A percentile compares a stretch with the other conserved stretches of the same genome.
These are phyloP conservation scores for Ictalurus punctatus DNA, from an alignment of 2,113 vertebrate species.

Conservation along the genomic window DNA sequence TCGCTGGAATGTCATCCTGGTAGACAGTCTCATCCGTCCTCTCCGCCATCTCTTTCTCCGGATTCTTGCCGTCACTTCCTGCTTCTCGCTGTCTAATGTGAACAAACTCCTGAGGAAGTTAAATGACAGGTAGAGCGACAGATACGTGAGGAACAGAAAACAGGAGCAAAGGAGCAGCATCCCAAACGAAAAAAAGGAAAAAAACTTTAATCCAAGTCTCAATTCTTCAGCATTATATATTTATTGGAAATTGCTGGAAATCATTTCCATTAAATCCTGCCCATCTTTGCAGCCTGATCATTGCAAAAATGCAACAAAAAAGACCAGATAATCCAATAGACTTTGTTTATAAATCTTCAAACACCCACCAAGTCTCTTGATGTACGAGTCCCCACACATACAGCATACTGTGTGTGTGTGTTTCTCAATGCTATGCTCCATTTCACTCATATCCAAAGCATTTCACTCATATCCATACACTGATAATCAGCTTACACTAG, in stretches of 20 bases:
- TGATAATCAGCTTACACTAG: constrained; percentile 35
- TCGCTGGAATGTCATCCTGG: constrained; percentile 48
- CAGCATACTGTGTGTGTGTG: background rate
- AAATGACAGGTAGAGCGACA: constrained; percentile 61
- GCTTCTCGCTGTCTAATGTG: constrained; percentile 57
- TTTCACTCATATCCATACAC: background rate
- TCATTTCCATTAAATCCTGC: background rate
- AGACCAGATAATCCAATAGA: background rate
- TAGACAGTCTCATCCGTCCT: constrained; percentile 56
- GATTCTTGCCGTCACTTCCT: constrained; percentile 53
- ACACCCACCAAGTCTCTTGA: background rate
- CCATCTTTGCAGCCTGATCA: background rate
- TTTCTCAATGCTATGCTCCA: background rate
- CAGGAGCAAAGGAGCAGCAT: constrained; percentile 60
- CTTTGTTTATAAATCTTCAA: background rate
- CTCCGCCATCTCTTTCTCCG: constrained; percentile 54
- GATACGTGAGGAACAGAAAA: constrained; percentile 58
- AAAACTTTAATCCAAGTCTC: background rate
- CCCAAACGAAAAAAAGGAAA: background rate
- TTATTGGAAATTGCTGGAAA: background rate
- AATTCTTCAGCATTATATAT: background rate
- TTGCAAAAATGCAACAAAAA: background rate
- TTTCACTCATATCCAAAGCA: background rate
- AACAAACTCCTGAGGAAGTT: constrained; percentile 56
- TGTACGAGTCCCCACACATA: background rate